Evolutionary conservation across 2,797 vertebrate species (phyloP), one percentile per base, ranked within the genome.

Genomic region (Peromyscus melanophrys): DNA sequence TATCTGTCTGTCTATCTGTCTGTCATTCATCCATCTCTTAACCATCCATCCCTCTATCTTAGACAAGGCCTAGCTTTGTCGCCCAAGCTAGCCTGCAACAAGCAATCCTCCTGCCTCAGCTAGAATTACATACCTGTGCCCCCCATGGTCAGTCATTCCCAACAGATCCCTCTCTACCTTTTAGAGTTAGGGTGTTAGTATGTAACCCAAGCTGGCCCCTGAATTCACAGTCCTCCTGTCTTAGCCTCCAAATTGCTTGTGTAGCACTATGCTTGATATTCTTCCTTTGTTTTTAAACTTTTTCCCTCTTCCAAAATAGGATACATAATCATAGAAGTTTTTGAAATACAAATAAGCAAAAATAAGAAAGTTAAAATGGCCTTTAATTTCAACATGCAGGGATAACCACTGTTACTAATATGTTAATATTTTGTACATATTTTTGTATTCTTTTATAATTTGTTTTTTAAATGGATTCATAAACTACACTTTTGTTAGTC

Each of bases 271-370:
- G 40, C 75, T 78, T 49, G 4, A 55, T 67, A 81, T 23, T 81
- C 10, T 76, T 77, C 31, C 78, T 97, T 90, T 71, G 31, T 95
- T 96, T 90, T 46, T 89, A 85, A 55, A 61, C 63, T 19, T 84
- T 80, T 43, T 49, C 29, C 3, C 49, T 57, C n/a, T 40, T 85
- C n/a, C 17, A 59, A 83, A 83, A 92, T 73, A 93, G 46, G 29
- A 59, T 82, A 63, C 6, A 88, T 76, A 81, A n/a, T 94, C 63
- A 71, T 61, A 89, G 80, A 88, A 69, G 61, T 61, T 52, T 80
- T 94, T 89, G 76, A 95, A 96, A 94, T 94, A 83, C 7, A 83
- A 67, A 27, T 77, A 95, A 82, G 29, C 40, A 94, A 91, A 73
- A 91, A 37, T 73, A 93, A 67, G 13, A 77, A 92, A 77, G 85